These are phyloP conservation scores for Oryzaephilus surinamensis DNA, from an alignment of 1,140 invertebrate species.

Conservation along the genomic window DNA sequence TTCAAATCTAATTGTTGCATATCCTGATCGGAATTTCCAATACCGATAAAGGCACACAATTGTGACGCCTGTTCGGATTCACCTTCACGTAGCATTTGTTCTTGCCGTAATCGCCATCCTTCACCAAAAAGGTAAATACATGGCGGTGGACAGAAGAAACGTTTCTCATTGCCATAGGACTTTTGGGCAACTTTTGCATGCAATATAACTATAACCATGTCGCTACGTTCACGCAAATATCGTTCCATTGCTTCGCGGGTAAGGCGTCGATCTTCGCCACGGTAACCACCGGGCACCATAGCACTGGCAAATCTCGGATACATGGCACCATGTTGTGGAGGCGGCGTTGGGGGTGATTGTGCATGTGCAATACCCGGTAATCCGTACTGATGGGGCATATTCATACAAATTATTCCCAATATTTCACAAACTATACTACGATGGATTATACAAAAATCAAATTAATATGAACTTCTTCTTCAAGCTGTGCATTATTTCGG, in stretches of 20 bases:
- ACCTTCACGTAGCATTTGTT: slow-evolving; percentile 79
- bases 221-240: slow-evolving; percentile 85
- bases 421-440: too few species aligned
- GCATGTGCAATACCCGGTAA: slow-evolving; percentile 54
- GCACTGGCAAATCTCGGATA: slow-evolving; percentile 41
- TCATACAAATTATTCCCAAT: too few species aligned
- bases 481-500: slow-evolving; percentile 1
- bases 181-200: slow-evolving; percentile 99
- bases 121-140: slow-evolving; percentile 97
- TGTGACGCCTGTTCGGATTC: slow-evolving; percentile 84
- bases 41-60: slow-evolving; percentile 96
- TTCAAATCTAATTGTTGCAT: slow-evolving; percentile 98
- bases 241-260: slow-evolving; percentile 94
- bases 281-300: slow-evolving; percentile 51
- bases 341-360: slow-evolving; percentile 66
- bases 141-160: slow-evolving; percentile 98
- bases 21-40: slow-evolving; percentile 96
- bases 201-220: slow-evolving; percentile 94
- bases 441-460: too few species aligned
- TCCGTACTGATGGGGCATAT: slow-evolving; percentile 69
- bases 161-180: slow-evolving; percentile 98
- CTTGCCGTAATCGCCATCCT: slow-evolving; percentile 90
- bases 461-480: neutral
- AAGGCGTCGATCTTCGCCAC: slow-evolving; percentile 71
- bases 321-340: slow-evolving; percentile 45